phyloP scores from a whole-genome alignment of 2,888 invertebrate species.

The Cordilura impudica region DNA sequence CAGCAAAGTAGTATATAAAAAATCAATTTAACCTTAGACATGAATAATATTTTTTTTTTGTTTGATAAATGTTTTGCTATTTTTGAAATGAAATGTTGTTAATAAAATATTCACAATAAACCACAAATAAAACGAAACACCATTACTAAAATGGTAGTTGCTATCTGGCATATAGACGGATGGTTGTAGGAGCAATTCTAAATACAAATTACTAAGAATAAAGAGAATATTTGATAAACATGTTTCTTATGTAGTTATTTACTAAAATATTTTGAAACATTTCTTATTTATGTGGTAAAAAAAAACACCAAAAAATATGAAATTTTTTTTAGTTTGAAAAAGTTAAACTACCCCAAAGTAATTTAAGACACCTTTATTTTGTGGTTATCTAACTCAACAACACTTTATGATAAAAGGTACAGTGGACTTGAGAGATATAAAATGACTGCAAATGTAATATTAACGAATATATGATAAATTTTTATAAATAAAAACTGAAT shows the following conservation, averaged over 20 bases:
- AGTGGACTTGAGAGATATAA: background rate
- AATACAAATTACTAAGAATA: background rate
- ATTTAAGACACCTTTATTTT: slow-evolving; percentile 46
- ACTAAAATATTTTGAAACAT: background rate
- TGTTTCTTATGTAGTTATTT: background rate
- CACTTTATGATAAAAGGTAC: background rate
- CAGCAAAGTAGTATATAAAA: background rate
- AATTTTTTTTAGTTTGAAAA: background rate
- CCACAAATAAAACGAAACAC: slow-evolving; percentile 43
- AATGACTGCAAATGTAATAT: too few relatives aligned
- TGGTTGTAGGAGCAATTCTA: background rate
- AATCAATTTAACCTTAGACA: slow-evolving; percentile 1
- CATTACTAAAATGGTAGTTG: slow-evolving; percentile 35
- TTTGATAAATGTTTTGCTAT: slow-evolving; percentile 41
- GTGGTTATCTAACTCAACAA: slow-evolving; percentile 27
- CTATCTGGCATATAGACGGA: too few relatives aligned
- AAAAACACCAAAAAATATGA: too few relatives aligned
- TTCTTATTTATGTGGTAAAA: background rate
- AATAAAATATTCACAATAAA: slow-evolving; percentile 46
- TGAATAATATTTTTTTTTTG: slow-evolving; percentile 9
- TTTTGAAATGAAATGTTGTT: slow-evolving; percentile 10
- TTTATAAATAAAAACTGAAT: too few relatives aligned
- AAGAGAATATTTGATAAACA: background rate
- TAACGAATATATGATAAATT: too few relatives aligned
- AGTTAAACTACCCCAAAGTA: slow-evolving; percentile 31